Percentiles rank a stretch among this genome's conserved stretches.
Evolutionary conservation across 2,888 invertebrate species (phyloP).

Genomic region (Cacoxenus indagator): DNA sequence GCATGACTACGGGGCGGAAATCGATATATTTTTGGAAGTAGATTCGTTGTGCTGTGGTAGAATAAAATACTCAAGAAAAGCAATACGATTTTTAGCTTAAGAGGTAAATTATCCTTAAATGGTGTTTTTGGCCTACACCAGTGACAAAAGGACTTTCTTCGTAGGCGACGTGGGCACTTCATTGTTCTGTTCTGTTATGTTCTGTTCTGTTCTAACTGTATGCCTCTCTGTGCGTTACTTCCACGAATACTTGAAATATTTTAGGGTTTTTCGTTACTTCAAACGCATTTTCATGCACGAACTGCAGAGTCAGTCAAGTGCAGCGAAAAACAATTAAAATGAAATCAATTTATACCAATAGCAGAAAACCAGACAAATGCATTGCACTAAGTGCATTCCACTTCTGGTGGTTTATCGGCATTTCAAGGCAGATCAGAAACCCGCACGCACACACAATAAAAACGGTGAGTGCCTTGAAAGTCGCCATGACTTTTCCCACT

Average conservation of each 20-base stretch:
- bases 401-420: conserved; percentile 44
- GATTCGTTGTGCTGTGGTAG: no score
- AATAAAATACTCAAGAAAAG: no score
- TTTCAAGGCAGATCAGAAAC: not conserved
- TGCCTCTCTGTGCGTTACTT: conserved; percentile 1
- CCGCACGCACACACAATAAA: not conserved
- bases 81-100: no score
- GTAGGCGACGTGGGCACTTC: not conserved
- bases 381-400: conserved; percentile 36
- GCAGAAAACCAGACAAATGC: conserved; percentile 21
- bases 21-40: conserved; percentile 23
- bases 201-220: not conserved
- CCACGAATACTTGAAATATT: not conserved
- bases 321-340: conserved; percentile 51
- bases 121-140: no score
- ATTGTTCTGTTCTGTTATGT: not conserved
- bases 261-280: not conserved
- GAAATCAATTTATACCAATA: conserved; percentile 45
- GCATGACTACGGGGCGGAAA: not conserved
- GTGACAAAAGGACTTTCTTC: not conserved
- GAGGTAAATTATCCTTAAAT: no score
- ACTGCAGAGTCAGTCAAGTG: conserved; percentile 46
- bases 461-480: not conserved
- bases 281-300: conserved; percentile 44
- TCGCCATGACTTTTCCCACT: not conserved